These are phyloP conservation scores for Porites lutea DNA, from an alignment of 64 coral and sea anemone species.

Conservation along the genomic window DNA sequence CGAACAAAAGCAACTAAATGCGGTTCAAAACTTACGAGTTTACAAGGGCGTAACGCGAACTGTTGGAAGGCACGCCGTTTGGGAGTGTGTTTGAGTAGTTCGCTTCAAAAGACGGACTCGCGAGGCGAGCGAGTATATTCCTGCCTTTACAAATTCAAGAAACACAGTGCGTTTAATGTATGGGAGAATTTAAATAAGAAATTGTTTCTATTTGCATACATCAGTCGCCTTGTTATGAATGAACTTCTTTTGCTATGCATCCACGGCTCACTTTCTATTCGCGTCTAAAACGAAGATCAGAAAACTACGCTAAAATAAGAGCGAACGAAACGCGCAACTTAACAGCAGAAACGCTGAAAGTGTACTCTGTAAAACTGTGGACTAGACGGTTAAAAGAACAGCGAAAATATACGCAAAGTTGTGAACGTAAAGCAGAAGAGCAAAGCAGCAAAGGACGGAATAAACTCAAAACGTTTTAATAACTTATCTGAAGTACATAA, in stretches of 20 bases:
- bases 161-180: constrained; percentile 95
- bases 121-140: constrained; percentile 25
- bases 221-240: constrained; percentile 71
- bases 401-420: constrained; percentile 29
- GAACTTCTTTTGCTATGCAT: constrained; percentile 60
- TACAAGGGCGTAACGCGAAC: constrained; percentile 29
- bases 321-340: not conserved
- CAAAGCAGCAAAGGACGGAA: constrained; percentile 47
- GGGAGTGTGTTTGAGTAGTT: not conserved
- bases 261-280: constrained; percentile 35
- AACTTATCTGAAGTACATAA: constrained; percentile 47
- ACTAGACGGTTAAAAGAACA: constrained; percentile 32
- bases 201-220: constrained; percentile 99
- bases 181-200: constrained; percentile 99
- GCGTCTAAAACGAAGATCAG: not conserved
- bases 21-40: constrained; percentile 38
- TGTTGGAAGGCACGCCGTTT: not conserved
- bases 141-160: constrained; percentile 86
- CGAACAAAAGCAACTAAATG: not conserved
- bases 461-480: constrained; percentile 75
- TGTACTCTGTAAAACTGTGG: not conserved
- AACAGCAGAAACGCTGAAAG: not conserved
- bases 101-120: not conserved
- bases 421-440: constrained; percentile 3
- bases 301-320: not conserved